Evolutionary conservation across 1,140 invertebrate genomes (phyloP), one percentile per base, ranked within the genome.

Genomic region (Drosophila takahashii): DNA sequence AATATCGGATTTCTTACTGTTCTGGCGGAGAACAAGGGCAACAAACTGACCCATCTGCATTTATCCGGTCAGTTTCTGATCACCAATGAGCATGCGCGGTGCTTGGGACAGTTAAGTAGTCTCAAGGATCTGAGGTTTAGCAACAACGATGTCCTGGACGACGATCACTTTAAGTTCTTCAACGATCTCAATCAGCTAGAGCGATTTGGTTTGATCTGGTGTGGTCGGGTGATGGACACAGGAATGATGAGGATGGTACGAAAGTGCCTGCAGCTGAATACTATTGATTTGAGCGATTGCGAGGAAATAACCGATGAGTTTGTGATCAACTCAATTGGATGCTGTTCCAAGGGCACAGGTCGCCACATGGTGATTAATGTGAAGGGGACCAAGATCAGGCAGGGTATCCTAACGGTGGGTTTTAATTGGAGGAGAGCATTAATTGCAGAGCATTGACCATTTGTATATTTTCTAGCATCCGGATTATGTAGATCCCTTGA

Each of bases 111-210:
- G 18, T 13, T 89, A 9, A 74, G 67, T 11, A 61, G 72, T 1
- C 50, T 89, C 5, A 39, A 34, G 51, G 80, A 89, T 29, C 7
- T 89, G 13, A 65, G 67, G 7, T 80, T 70, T 59, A 59, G 53
- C 16, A 71, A 77, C 27, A 89, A 90, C n/a, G 84, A 89, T 52
- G 11, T 74, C 2, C 61, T 89, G 2, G 79, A 89, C 18, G 85
- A 89, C 10, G 77, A 77, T 37, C 85, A 89, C 37, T 80, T 89
- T 5, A 77, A 74, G 67, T 78, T 73, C 22, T 84, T 89, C 48
- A 90, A 84, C 22, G 69, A 89, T 0, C 58, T 89, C 3, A 34
- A 5, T 2, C 5, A 45, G 15, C 47, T 89, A 6, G 56, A 69
- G 16, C 7, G 37, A 0, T 75, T 84, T 4, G 69, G 61, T 0